Evolutionary conservation across 2,888 invertebrate genomes (phyloP), one percentile per base, ranked within the genome.

Genomic region (Chrysolina haemoptera): DNA sequence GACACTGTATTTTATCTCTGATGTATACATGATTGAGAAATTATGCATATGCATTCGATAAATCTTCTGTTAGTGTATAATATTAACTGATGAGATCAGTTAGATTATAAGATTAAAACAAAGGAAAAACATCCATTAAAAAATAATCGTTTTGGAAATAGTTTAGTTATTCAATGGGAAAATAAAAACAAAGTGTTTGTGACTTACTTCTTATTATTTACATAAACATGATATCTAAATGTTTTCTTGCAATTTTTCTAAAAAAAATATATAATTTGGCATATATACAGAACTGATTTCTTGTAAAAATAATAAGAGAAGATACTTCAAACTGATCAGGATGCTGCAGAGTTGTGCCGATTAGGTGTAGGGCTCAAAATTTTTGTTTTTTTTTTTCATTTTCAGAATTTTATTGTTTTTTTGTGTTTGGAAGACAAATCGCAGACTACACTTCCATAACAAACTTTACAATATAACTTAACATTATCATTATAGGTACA

Each of bases 381-480:
- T 48, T 53, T 40, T 11, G 16, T 46, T 62, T 71, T 63, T 71
- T 63, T 71, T 69, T 71, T 68, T 6, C 41, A 43, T 71, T 77
- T 78, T 78, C 65, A 50, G 74, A 71, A 65, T 79, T 80, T 80
- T 78, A 76, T 80, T 75, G 79, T 80, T 79, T 83, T 84, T 86
- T 85, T 86, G 86, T 86, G 86, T 85, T 79, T 86, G 87, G 87
- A 87, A 87, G 87, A 81, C 81, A 80, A 76, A 70, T 78, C 74
- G 75, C 69, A 46, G 76, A 80, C 72, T 77, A 80, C 77, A 79
- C 80, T 82, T 81, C 79, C 80, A 81, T 77, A 82, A 81, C 81
- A 80, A 79, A 77, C 76, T 79, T 79, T 84, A 85, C 76, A 83
- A 82, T 80, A 82, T 85, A 85, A 80, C 79, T 81, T 81, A 82